These are phyloP conservation scores for Crenichthys baileyi DNA, from an alignment of 2,797 vertebrate genomes.

Conservation along the genomic window DNA sequence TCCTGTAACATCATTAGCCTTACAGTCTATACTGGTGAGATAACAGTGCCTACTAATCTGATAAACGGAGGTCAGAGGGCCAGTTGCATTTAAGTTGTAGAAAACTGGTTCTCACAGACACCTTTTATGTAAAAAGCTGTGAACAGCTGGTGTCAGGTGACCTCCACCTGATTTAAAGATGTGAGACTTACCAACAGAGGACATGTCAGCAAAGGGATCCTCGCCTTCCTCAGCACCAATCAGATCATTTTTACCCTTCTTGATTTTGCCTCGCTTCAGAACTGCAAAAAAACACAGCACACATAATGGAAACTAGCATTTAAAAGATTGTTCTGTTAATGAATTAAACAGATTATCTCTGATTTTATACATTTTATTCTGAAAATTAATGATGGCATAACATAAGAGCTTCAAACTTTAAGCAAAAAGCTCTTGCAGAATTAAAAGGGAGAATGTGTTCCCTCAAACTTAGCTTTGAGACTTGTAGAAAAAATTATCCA, in stretches of 20 bases:
- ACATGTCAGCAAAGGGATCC: conserved; percentile 92
- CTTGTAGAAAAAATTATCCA: not conserved
- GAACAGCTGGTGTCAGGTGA: conserved; percentile 44
- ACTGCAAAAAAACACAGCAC: conserved; percentile 74
- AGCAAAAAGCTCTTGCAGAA: not conserved
- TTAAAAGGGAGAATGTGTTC: not conserved
- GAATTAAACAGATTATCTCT: not conserved
- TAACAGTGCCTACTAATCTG: conserved; percentile 25
- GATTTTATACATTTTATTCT: too few relatives aligned
- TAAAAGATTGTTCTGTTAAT: not conserved
- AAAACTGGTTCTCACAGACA: conserved; percentile 15
- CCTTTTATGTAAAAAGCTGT: conserved; percentile 48
- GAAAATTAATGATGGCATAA: not conserved
- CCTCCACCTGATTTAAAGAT: conserved; percentile 18
- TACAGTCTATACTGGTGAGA: not conserved
- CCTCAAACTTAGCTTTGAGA: not conserved
- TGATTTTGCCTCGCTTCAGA: conserved; percentile 90
- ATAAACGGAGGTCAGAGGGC: conserved; percentile 28
- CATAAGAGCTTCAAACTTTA: not conserved
- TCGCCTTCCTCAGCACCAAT: conserved; percentile 94
- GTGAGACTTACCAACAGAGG: conserved; percentile 89
- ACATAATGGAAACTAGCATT: not conserved
- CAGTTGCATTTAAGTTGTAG: conserved; percentile 9
- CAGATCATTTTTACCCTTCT: conserved; percentile 92
- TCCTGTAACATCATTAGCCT: not conserved